phyloP scores from a whole-genome alignment of 2,113 vertebrate species.

The Hystrix cristata region DNA sequence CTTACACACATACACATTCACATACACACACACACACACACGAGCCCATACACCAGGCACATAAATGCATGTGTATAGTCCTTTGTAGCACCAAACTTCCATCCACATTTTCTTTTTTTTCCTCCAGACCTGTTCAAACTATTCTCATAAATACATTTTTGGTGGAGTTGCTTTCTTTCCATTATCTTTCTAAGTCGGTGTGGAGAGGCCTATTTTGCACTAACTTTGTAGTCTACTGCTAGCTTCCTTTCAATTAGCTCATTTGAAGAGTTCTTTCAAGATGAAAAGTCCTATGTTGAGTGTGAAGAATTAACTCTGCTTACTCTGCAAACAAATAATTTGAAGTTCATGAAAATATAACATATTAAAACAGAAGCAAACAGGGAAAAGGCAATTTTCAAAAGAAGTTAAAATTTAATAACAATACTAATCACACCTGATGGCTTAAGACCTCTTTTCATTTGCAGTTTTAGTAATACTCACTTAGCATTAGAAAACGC shows the following conservation, averaged over 20 bases:
- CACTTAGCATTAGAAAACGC: constrained; percentile 35
- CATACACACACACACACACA: neutral
- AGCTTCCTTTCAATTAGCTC: constrained; percentile 67
- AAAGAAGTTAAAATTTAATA: constrained; percentile 56
- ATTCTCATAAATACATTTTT: constrained; percentile 26
- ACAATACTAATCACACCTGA: neutral
- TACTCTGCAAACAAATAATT: constrained; percentile 61
- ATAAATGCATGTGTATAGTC: accelerated
- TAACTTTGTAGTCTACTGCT: constrained; percentile 48
- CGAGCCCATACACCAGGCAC: neutral
- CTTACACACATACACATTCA: accelerated
- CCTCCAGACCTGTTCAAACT: neutral
- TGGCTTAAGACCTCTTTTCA: constrained; percentile 36
- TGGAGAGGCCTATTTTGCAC: neutral
- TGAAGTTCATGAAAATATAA: constrained; percentile 68
- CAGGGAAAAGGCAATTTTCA: constrained; percentile 57
- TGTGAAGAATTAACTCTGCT: constrained; percentile 44
- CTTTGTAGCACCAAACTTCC: neutral
- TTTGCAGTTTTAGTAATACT: constrained; percentile 37
- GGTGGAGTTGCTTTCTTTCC: constrained; percentile 22
- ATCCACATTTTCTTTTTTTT: neutral
- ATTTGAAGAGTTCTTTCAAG: constrained; percentile 72
- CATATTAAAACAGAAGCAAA: constrained; percentile 58
- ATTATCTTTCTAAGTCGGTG: neutral
- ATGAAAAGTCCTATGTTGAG: constrained; percentile 48